These are phyloP conservation scores for Oppia nitens DNA, from an alignment of 1,140 invertebrate genomes.

Conservation along the genomic window DNA sequence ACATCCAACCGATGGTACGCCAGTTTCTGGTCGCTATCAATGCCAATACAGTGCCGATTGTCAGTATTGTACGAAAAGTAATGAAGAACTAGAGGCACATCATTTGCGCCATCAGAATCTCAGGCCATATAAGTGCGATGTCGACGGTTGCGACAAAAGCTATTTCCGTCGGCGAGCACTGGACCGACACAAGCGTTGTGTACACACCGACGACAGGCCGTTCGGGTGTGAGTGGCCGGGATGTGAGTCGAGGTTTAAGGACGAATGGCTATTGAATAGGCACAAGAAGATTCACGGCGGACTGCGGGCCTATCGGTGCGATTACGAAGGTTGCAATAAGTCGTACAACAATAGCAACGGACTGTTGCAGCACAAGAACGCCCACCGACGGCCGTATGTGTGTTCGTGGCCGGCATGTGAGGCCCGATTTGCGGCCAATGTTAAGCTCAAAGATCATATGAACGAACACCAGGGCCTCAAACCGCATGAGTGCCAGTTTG, in stretches of 20 bases:
- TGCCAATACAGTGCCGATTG: too few relatives aligned
- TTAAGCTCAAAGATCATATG: neutral
- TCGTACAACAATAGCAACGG: neutral
- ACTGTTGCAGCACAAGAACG: neutral
- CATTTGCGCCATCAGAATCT: neutral
- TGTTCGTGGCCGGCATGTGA: neutral
- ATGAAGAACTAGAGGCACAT: too few relatives aligned
- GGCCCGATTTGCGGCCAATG: neutral
- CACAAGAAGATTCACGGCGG: neutral
- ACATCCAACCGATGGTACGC: too few relatives aligned
- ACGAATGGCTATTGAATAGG: neutral
- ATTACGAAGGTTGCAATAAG: neutral
- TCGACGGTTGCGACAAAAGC: neutral
- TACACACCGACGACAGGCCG: neutral
- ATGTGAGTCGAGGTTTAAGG: neutral
- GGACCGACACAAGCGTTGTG: neutral
- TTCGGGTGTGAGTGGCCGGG: neutral
- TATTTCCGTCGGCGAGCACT: neutral
- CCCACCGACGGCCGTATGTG: neutral
- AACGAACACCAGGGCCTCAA: neutral
- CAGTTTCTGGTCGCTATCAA: too few relatives aligned
- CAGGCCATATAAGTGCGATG: neutral
- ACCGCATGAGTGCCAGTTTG: neutral
- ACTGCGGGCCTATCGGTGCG: neutral
- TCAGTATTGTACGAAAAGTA: too few relatives aligned